These are phyloP conservation scores for Corythaeola cristata DNA, from an alignment of 2,113 vertebrate genomes.

Conservation along the genomic window DNA sequence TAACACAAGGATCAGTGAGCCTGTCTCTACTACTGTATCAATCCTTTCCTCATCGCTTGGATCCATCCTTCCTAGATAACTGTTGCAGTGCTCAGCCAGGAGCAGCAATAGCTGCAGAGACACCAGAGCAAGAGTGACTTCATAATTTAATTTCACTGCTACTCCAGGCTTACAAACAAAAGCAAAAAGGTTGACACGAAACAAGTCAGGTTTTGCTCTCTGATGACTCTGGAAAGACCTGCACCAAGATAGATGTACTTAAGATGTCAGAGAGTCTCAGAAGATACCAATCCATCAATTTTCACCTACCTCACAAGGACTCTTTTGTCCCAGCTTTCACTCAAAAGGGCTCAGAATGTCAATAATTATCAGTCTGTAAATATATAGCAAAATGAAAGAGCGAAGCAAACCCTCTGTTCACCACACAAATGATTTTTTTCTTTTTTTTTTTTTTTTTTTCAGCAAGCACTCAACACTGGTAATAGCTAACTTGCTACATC, in stretches of 20 bases:
- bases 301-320: not conserved
- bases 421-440: no score
- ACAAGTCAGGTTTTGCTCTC: not conserved
- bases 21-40: not conserved
- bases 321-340: not conserved
- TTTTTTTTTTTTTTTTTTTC: accelerated
- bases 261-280: not conserved
- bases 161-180: not conserved
- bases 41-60: not conserved
- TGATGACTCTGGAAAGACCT: not conserved
- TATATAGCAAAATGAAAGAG: not conserved
- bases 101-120: not conserved
- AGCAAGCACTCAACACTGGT: not conserved
- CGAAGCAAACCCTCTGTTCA: not conserved
- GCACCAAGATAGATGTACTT: not conserved
- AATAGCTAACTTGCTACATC: not conserved
- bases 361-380: not conserved
- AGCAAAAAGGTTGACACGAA: not conserved
- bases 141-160: not conserved
- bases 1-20: not conserved
- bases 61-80: not conserved
- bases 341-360: not conserved
- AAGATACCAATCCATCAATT: not conserved
- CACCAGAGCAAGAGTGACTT: not conserved
- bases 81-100: not conserved